A percentile compares a stretch with the other conserved stretches of the same genome.
Conservation (phyloP, 2,797 vertebrate species). For the Geotrypetes seraphini region DNA sequence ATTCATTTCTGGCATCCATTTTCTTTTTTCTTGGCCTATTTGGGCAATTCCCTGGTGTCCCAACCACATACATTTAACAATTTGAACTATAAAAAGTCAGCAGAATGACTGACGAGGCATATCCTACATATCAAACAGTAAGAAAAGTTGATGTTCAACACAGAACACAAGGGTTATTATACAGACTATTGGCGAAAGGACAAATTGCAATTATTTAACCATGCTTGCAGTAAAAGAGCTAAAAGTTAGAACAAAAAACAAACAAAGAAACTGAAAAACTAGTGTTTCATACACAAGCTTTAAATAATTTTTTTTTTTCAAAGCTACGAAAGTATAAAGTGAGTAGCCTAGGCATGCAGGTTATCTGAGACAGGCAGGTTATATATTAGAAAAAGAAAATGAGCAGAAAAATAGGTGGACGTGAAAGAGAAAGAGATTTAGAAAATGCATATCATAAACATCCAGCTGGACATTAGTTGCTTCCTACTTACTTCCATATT, state of each 20-base stretch:
- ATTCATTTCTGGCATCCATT: slow-evolving; percentile 30
- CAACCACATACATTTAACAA: slow-evolving; percentile 51
- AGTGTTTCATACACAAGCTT: slow-evolving; percentile 56
- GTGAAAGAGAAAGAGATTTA: slow-evolving; percentile 57
- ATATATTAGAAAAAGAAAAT: slow-evolving; percentile 47
- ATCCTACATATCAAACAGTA: slow-evolving; percentile 38
- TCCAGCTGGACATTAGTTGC: slow-evolving; percentile 64
- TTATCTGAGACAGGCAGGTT: slow-evolving; percentile 79
- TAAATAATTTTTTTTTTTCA: slow-evolving; percentile 24
- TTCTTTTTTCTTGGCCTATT: slow-evolving; percentile 44
- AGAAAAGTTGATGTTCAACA: slow-evolving; percentile 40
- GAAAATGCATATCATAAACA: slow-evolving; percentile 81
- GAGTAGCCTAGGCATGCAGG: slow-evolving; percentile 85
- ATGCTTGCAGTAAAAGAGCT: slow-evolving; percentile 70
- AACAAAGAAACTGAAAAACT: too few species aligned
- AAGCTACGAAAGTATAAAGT: slow-evolving; percentile 51
- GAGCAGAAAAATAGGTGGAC: slow-evolving; percentile 56
- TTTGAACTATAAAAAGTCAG: slow-evolving; percentile 39
- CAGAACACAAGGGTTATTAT: slow-evolving; percentile 43
- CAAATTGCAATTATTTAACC: slow-evolving; percentile 63
- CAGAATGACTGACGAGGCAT: slow-evolving; percentile 38
- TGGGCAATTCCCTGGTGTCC: slow-evolving; percentile 50
- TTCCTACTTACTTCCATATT: slow-evolving; percentile 98
- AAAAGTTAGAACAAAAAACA: slow-evolving; percentile 61
- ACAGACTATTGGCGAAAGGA: slow-evolving; percentile 45